Evolutionary conservation across 2,888 invertebrate genomes (phyloP).

Genomic region (Cataglyphis rosenhaueri): DNA sequence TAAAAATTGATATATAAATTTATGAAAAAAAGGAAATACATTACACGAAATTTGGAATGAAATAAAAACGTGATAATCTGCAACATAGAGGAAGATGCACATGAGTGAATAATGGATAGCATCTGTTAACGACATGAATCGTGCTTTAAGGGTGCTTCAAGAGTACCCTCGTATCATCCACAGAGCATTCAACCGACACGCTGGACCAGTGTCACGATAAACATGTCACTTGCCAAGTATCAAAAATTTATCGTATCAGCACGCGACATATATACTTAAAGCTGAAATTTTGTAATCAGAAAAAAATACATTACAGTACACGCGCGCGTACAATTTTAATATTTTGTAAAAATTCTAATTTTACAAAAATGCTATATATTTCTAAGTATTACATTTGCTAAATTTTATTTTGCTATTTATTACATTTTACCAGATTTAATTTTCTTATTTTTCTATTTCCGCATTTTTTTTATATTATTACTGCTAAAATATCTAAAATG

Average conservation of each 20-base stretch:
- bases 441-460: not conserved
- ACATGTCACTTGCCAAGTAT: constrained; percentile 84
- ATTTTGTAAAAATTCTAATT: not conserved
- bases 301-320: not conserved
- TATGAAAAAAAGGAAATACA: not conserved
- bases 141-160: constrained; percentile 75
- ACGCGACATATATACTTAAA: constrained; percentile 22
- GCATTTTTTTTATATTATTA: not conserved
- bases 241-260: constrained; percentile 82
- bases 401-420: constrained; percentile 10
- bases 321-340: not conserved
- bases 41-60: not conserved
- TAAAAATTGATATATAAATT: not conserved
- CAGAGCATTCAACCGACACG: constrained; percentile 74
- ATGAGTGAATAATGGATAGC: constrained; percentile 81
- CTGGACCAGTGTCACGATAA: constrained; percentile 73
- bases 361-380: not conserved
- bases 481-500: constrained; percentile 18
- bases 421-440: not conserved
- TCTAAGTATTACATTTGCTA: not conserved
- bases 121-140: constrained; percentile 80
- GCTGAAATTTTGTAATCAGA: not conserved
- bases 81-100: constrained; percentile 62
- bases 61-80: constrained; percentile 29
- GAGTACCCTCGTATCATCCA: constrained; percentile 79